Evolutionary conservation across 2,113 vertebrate genomes (phyloP), one percentile per base, ranked within the genome.

Genomic region (Agelaius phoeniceus): DNA sequence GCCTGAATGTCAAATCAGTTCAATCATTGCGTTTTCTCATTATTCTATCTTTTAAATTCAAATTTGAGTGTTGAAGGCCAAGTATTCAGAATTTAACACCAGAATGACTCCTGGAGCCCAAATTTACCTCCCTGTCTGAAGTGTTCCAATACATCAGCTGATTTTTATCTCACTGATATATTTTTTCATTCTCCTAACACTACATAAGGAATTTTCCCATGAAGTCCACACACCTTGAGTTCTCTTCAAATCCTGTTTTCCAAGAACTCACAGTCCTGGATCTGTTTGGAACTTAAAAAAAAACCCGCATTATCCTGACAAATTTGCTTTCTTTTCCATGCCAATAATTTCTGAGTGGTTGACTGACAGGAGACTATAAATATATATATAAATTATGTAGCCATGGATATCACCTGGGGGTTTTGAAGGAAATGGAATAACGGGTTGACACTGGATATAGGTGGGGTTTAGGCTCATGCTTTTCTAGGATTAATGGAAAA

Each of bases 401-500:
- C 14, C 62, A 5, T 27, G 58, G 44, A 22, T 41, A 9, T 66
- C 15, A 4, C 35, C 39, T 27, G 52, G 26, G n/a, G 18, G 72
- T 83, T 92, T 62, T 33, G 77, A 61, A 95, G 58, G 54, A 77
- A 59, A 33, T 52, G 63, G 84, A 77, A 37, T 27, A 27, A 44
- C 5, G 0, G 31, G 4, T 33, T 77, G 84, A 52, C 39, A 49
- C 24, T 41, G 39, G 82, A 88, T 92, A 59, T 68, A 33, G 30
- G 48, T 88, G 58, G 48, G n/a, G 28, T 72, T 71, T 27, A 76
- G 44, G 30, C 39, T 59, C 8, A 1, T 37, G 27, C 5, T 87
- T 46, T 94, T 22, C 79, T 67, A 49, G 58, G 71, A 79, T 85
- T 78, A 92, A 33, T 31, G 79, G 91, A 90, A 90, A 90, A 87